Evolutionary conservation across 2,797 vertebrate genomes (phyloP).

Genomic region (Gambusia yucatana): DNA sequence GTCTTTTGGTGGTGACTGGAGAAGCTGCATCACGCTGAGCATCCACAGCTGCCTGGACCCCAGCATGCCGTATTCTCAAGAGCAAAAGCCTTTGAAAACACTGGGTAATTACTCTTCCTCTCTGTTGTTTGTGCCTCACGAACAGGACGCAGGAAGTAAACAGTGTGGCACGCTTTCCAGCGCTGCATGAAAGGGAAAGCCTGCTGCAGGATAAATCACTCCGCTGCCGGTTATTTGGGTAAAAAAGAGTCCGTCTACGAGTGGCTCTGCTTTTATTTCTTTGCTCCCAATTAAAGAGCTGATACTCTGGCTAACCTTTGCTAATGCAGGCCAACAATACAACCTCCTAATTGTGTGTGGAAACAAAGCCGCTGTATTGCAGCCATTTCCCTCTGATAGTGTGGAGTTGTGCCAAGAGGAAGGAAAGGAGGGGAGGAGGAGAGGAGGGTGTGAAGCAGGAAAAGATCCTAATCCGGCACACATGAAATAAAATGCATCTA

Average conservation of each 20-base stretch:
- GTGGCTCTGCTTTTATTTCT: conserved; percentile 21
- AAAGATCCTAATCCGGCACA: conserved; percentile 24
- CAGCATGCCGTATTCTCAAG: conserved; percentile 15
- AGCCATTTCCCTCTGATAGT: conserved; percentile 18
- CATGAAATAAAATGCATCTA: conserved; percentile 26
- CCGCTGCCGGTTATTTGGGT: conserved; percentile 52
- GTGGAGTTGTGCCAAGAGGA: conserved; percentile 44
- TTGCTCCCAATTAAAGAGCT: conserved; percentile 50
- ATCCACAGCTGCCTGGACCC: conserved; percentile 37
- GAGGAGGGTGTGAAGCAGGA: conserved; percentile 39
- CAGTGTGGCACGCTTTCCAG: conserved; percentile 27
- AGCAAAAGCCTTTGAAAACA: conserved; percentile 44
- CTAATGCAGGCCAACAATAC: conserved; percentile 22
- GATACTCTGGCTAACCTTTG: conserved; percentile 32
- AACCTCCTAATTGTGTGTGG: conserved; percentile 8
- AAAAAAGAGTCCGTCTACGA: conserved; percentile 18
- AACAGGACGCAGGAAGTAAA: conserved; percentile 75
- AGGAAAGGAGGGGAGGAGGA: conserved; percentile 43
- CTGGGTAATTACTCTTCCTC: conserved; percentile 47
- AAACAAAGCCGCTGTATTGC: conserved; percentile 19
- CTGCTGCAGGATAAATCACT: conserved; percentile 45
- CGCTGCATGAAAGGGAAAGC: not conserved
- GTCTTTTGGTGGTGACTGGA: conserved; percentile 15
- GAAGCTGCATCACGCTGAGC: conserved; percentile 12
- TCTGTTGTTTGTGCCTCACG: conserved; percentile 58